Evolutionary conservation across 2,797 vertebrate genomes (phyloP).

Genomic region (Dallia pectoralis): DNA sequence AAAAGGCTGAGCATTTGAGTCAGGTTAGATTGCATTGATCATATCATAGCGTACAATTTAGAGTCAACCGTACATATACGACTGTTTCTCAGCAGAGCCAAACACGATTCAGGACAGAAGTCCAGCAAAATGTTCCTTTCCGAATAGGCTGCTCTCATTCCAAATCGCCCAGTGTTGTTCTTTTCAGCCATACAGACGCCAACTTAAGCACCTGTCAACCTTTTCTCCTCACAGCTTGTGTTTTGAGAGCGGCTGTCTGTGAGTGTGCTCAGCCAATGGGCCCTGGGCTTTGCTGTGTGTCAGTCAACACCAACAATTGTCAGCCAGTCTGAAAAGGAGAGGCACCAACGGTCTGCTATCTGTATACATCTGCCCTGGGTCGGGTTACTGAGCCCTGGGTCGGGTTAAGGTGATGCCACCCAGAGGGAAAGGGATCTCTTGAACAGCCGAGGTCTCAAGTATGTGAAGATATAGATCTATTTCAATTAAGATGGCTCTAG

Average conservation of each 20-base stretch:
- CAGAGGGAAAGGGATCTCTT: constrained; percentile 11
- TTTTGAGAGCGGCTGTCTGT: constrained; percentile 4
- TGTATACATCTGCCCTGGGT: constrained; percentile 32
- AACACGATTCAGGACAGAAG: background rate
- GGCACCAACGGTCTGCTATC: constrained; percentile 32
- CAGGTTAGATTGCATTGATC: background rate
- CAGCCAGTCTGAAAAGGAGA: constrained; percentile 38
- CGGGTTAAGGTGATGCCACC: constrained; percentile 42
- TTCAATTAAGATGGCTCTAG: too few species aligned
- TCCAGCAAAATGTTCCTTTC: background rate
- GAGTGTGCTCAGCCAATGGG: constrained; percentile 27
- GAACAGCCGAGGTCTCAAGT: background rate
- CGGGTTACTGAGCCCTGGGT: constrained; percentile 53
- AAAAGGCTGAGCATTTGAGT: background rate
- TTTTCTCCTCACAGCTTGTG: background rate
- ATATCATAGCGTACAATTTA: background rate
- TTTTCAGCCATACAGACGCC: background rate
- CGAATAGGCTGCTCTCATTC: background rate
- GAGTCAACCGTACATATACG: background rate
- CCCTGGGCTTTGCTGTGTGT: background rate
- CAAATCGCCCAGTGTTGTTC: background rate
- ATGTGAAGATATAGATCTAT: background rate
- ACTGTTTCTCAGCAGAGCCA: background rate
- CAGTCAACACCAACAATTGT: constrained; percentile 44
- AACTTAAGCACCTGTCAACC: background rate